These are phyloP conservation scores for Turritopsis dohrnii DNA, from an alignment of 30 jellyfish, hydroid and myxozoan species.

Conservation along the genomic window DNA sequence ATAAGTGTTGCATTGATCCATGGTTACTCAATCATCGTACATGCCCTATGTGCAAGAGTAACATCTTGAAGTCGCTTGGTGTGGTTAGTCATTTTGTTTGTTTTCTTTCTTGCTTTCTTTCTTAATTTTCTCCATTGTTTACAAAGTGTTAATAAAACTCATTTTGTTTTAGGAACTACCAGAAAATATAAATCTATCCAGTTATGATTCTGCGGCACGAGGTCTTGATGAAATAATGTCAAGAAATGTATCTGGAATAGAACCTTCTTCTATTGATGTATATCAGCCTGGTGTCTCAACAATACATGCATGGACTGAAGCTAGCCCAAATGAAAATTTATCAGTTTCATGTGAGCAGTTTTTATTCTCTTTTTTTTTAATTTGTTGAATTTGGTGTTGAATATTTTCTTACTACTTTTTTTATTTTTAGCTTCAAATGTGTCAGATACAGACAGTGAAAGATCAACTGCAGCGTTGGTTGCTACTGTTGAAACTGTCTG, in stretches of 20 bases:
- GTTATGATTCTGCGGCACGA: neutral
- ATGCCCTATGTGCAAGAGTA: conserved; percentile 86
- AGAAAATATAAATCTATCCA: conserved; percentile 15
- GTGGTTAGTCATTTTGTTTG: conserved; percentile 27
- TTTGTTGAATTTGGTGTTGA: neutral
- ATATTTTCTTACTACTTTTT: neutral
- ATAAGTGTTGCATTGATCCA: conserved; percentile 78
- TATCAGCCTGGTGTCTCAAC: conserved; percentile 1
- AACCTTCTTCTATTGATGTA: conserved; percentile 3
- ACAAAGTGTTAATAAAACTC: neutral
- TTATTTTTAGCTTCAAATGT: conserved; percentile 23
- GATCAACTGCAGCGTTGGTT: conserved; percentile 33
- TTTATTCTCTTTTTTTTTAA: neutral
- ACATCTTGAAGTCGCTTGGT: conserved; percentile 77
- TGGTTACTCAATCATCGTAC: conserved; percentile 91
- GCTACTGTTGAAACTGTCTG: conserved; percentile 8
- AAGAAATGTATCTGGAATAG: neutral
- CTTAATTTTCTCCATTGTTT: neutral
- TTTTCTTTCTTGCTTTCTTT: neutral
- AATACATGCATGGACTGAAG: conserved; percentile 28
- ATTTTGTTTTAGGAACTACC: conserved; percentile 18
- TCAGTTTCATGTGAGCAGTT: neutral
- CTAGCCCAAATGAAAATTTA: neutral
- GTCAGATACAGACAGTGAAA: conserved; percentile 38
- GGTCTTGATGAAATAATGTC: neutral